Base-by-base conservation (phyloP, 2,113 vertebrate species). In the Cinclus cinclus region DNA sequence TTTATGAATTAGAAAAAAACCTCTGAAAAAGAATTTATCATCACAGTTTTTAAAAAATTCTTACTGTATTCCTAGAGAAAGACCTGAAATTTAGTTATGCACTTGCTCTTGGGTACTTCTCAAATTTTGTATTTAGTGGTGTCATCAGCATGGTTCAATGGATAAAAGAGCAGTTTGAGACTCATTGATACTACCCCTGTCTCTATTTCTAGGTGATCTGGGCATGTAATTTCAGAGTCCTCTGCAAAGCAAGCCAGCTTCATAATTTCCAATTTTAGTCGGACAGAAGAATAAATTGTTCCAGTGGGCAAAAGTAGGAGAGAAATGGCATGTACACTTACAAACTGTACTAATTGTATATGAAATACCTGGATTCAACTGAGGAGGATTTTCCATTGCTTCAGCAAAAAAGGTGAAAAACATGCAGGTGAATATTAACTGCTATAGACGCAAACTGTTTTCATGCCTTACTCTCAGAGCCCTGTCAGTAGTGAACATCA, bases 201-300 rank as follows among this genome's bases (percentile, higher is more conserved):
- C 68, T 91, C 64, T 86, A 37, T 33, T 89, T 94, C 55, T 58
- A 76, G 59, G 46, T 63, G 47, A 94, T 87, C 37, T 42, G 28
- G 47, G 42, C 60, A 74, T 15, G 27, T 33, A 49, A 89, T 78
- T 87, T 75, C 64, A 50, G 91, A 67, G 71, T 53, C 42, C 41
- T 92, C 42, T 80, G 78, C 75, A 92, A 95, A 88, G 49, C 35
- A 87, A 75, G 30, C 22, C 87, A 94, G 74, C 13, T 83, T 85
- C 62, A 87, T 83, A 85, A 82, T 73, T 93, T 76, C 56, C 67
- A 83, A 0, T 92, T 93, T 83, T 83, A 94, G 79, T 46, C 46
- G 37, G n/a, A 93, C 49, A 14, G 58, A 90, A 92, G n/a, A 21
- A 93, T 60, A 79, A 91, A 95, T 55, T 62, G 20, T 73, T 92